Conservation (phyloP, 1,140 invertebrate genomes). For the Polyergus mexicanus region DNA sequence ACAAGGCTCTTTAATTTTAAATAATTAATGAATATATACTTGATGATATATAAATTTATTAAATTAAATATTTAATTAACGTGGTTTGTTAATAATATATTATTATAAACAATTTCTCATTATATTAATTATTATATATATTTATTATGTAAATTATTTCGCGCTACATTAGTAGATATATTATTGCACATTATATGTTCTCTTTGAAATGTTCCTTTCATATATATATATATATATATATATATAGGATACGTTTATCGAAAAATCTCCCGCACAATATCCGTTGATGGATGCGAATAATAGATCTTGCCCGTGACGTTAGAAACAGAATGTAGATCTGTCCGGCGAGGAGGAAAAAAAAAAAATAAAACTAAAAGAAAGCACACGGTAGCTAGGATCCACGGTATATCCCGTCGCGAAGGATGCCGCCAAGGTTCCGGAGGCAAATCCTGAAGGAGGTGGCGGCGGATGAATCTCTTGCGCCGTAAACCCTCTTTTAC, state of each 20-base stretch:
- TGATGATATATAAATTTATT: too few relatives aligned
- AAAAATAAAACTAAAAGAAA: background rate
- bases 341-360: background rate
- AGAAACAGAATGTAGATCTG: background rate
- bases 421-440: conserved; percentile 9
- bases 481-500: conserved; percentile 83
- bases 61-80: too few relatives aligned
- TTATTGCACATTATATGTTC: background rate
- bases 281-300: background rate
- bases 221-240: too few relatives aligned
- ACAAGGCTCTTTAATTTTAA: too few relatives aligned
- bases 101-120: background rate
- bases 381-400: conserved; percentile 21
- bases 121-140: too few relatives aligned
- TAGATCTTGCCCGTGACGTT: background rate
- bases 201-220: background rate
- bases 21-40: too few relatives aligned
- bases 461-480: conserved; percentile 45
- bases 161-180: background rate
- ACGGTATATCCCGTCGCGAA: background rate
- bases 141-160: background rate
- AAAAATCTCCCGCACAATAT: background rate
- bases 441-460: background rate
- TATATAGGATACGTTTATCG: background rate
- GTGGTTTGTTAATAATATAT: background rate